Evolutionary conservation across 2,888 invertebrate species (phyloP).

Genomic region (Lymantria monacha): DNA sequence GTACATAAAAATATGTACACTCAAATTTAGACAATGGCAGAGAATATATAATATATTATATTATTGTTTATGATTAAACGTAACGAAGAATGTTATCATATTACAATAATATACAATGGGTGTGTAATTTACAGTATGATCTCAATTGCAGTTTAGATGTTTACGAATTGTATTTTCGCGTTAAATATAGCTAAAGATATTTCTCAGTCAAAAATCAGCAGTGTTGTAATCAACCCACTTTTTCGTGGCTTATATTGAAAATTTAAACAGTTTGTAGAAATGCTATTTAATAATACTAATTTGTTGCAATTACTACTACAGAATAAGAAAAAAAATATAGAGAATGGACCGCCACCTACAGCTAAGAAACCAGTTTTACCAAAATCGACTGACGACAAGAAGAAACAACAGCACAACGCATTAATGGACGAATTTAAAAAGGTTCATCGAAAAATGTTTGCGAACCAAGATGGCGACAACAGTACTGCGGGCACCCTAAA

Average conservation of each 20-base stretch:
- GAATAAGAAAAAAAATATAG: constrained; percentile 62
- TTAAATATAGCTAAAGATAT: not conserved
- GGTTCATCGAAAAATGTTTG: constrained; percentile 94
- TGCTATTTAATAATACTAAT: not conserved
- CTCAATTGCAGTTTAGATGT: not conserved
- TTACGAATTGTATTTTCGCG: not conserved
- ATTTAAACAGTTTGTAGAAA: not conserved
- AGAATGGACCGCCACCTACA: constrained; percentile 42
- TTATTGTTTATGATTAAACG: not conserved
- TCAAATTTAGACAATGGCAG: too few relatives aligned
- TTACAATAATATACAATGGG: not conserved
- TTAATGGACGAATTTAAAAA: constrained; percentile 95
- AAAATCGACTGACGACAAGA: constrained; percentile 82
- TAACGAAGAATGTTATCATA: not conserved
- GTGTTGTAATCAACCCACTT: not conserved
- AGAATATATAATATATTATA: not conserved
- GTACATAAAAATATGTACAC: too few relatives aligned
- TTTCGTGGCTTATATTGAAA: not conserved
- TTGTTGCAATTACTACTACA: constrained; percentile 21
- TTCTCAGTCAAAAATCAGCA: not conserved
- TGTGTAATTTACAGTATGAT: not conserved
- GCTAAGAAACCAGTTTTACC: constrained; percentile 56
- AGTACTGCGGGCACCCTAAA: constrained; percentile 9
- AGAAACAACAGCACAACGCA: constrained; percentile 86
- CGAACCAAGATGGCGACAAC: constrained; percentile 57